Evolutionary conservation across 1,140 invertebrate genomes (phyloP).

Genomic region (Mylabris phalerata): DNA sequence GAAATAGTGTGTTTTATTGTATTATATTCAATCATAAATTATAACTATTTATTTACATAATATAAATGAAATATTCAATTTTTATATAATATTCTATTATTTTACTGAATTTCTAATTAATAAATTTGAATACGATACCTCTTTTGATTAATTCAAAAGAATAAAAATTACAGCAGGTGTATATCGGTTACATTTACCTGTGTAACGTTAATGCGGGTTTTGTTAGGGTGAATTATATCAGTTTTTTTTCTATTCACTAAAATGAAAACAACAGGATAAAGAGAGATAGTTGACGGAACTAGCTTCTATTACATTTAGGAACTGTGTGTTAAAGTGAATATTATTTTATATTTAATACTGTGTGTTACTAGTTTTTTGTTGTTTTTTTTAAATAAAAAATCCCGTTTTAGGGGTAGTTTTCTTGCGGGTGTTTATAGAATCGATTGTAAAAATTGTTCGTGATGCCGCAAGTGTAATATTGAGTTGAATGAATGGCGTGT

Average conservation of each 20-base stretch:
- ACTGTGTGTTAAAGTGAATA: background rate
- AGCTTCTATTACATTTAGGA: background rate
- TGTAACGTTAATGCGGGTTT: slow-evolving; percentile 7
- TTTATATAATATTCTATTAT: too few relatives aligned
- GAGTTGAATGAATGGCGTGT: slow-evolving; percentile 9
- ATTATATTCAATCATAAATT: too few relatives aligned
- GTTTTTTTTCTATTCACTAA: background rate
- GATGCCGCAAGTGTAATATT: slow-evolving; percentile 11
- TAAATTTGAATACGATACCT: too few relatives aligned
- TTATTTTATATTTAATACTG: background rate
- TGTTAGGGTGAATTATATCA: slow-evolving; percentile 1
- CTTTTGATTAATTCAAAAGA: too few relatives aligned
- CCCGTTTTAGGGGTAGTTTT: background rate
- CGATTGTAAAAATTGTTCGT: slow-evolving; percentile 1
- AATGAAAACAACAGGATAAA: slow-evolving; percentile 3
- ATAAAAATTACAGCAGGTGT: slow-evolving; percentile 6
- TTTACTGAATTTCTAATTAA: too few relatives aligned
- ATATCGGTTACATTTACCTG: slow-evolving; percentile 5
- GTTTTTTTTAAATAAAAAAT: background rate
- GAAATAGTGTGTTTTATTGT: background rate
- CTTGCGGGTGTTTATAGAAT: background rate
- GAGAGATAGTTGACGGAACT: slow-evolving; percentile 3
- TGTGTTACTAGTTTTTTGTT: background rate
- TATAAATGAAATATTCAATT: too few relatives aligned
- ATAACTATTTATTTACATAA: too few relatives aligned